Base-by-base conservation (phyloP, 2,113 vertebrate genomes). In the Pluvianellus socialis region DNA sequence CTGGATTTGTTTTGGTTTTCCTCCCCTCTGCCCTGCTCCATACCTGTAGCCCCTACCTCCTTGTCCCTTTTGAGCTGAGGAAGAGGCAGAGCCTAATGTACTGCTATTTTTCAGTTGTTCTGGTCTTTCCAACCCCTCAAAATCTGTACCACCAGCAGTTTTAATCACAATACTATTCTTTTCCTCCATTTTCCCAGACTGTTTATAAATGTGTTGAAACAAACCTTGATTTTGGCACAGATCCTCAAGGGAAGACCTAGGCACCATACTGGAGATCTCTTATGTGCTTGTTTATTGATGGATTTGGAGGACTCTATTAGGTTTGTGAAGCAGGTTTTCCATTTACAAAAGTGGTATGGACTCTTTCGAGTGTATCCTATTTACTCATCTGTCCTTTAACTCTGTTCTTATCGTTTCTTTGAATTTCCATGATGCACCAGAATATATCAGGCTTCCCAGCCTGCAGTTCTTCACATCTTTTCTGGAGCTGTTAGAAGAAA, bases 401-500 rank as follows among this genome's bases (percentile, higher is more conserved):
- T 79, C 66, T 74, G 26, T 83, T 83, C 49, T 59, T 83, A 23
- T 8, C 0, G 33, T 65, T 59, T 72, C 35, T 91, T 63, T 44
- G 40, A 61, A 75, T 85, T 84, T 92, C 44, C 16, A 30, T 68
- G 38, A 28, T 87, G 70, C 44, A 72, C 38, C 44, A 68, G 68
- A 87, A 56, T 40, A 22, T 59, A 44, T 44, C 8, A 6, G 52
- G 35, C 52, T 87, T 95, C 59, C 47, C 47, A 63, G 68, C 28
- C 63, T 87, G 76, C 40, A 52, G 33, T 84, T 83, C 44, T 87
- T 76, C 61, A 28, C 27, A 14, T 71, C 16, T 91, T 12, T 84
- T 92, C 52, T 87, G 56, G 81, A 84, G 19, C 62, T 87, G 42
- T 44, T 56, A n/a, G 52, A 79, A 40, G 26, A 88, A 76, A 89